These are phyloP conservation scores for Nephrocerus scutellatus DNA, from an alignment of 2,888 invertebrate genomes.

Conservation along the genomic window DNA sequence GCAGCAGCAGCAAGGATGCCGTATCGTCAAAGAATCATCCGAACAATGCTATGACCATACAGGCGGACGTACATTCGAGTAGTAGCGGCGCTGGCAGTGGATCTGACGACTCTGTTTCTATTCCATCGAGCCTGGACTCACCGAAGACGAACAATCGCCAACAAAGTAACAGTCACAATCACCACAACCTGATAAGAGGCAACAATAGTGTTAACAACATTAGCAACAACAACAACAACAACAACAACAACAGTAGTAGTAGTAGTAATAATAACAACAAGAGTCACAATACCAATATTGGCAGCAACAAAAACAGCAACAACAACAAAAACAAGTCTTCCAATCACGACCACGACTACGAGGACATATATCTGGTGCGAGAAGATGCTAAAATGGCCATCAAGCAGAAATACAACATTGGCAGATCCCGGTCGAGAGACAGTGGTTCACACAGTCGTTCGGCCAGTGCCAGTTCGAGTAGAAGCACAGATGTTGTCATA, in stretches of 20 bases:
- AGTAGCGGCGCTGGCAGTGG: slow-evolving; percentile 57
- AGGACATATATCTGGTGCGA: slow-evolving; percentile 70
- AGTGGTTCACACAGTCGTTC: slow-evolving; percentile 71
- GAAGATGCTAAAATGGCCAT: slow-evolving; percentile 50
- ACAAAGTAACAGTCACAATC: slow-evolving; percentile 26
- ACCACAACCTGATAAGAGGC: slow-evolving; percentile 17
- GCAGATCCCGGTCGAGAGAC: slow-evolving; percentile 57
- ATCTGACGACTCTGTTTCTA: slow-evolving; percentile 57
- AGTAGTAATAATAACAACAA: slow-evolving; percentile 26
- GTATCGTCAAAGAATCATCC: slow-evolving; percentile 6
- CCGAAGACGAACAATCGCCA: slow-evolving; percentile 36
- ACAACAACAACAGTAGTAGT: slow-evolving; percentile 19
- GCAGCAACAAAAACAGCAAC: slow-evolving; percentile 13
- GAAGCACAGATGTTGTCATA: slow-evolving; percentile 47
- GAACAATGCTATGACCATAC: slow-evolving; percentile 57
- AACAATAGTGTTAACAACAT: slow-evolving; percentile 22
- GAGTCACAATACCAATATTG: slow-evolving; percentile 16
- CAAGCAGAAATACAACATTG: slow-evolving; percentile 38
- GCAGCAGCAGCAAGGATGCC: slow-evolving; percentile 32
- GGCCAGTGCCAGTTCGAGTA: slow-evolving; percentile 53
- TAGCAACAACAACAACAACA: slow-evolving; percentile 20
- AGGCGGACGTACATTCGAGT: slow-evolving; percentile 80
- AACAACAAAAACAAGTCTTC: slow-evolving; percentile 21
- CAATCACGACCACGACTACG: slow-evolving; percentile 64
- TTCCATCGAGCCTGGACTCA: slow-evolving; percentile 49